Evolutionary conservation across 2,113 vertebrate genomes (phyloP).

Genomic region (Macroglossus sobrinus): DNA sequence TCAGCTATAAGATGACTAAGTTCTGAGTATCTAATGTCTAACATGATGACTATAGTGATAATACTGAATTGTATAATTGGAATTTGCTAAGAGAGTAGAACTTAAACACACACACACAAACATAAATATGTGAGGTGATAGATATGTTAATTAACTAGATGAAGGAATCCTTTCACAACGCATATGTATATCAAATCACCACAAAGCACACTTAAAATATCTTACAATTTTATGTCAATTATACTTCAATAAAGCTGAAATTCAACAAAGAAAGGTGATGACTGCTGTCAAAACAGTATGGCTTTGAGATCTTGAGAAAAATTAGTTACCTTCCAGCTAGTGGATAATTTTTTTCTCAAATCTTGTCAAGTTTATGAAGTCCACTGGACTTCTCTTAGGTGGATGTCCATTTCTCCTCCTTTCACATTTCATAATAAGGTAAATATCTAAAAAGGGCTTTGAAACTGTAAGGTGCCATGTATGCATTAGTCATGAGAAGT

Average conservation of each 20-base stretch:
- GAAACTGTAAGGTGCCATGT: accelerated
- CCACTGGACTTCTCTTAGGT: not conserved
- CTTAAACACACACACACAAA: not conserved
- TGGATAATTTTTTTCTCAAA: not conserved
- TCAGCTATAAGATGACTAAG: not conserved
- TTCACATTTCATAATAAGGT: no score
- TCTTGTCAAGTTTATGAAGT: not conserved
- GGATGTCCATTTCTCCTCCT: not conserved
- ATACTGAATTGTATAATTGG: not conserved
- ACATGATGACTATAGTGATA: not conserved
- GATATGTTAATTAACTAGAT: not conserved
- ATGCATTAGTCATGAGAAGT: not conserved
- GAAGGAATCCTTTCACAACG: not conserved
- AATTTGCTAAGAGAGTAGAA: not conserved
- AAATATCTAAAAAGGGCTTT: not conserved
- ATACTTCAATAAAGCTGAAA: not conserved
- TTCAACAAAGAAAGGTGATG: not conserved
- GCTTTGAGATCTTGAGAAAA: not conserved
- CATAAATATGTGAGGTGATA: not conserved
- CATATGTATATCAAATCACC: not conserved
- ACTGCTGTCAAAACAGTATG: not conserved
- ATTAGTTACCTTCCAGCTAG: not conserved
- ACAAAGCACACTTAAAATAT: not conserved
- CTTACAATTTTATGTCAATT: not conserved
- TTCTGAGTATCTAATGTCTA: not conserved